phyloP scores from a whole-genome alignment of 1,140 invertebrate species.

The Melipona quadrifasciata region DNA sequence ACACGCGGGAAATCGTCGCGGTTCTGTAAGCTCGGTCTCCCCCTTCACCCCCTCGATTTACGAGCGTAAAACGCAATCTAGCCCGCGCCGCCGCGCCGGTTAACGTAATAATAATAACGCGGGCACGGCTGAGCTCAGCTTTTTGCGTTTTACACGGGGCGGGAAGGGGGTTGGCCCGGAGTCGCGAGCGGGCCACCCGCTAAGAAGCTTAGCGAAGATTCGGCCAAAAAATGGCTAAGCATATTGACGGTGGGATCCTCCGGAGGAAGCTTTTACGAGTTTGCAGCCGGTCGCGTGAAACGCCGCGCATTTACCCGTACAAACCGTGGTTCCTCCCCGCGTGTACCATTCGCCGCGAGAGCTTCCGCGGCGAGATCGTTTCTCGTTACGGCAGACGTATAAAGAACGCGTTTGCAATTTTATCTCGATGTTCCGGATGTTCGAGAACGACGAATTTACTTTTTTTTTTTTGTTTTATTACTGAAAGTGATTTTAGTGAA shows the following conservation, averaged over 20 bases:
- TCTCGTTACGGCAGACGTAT: not conserved
- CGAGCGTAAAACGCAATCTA: slow-evolving; percentile 30
- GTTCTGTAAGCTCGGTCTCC: not conserved
- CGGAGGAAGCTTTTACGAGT: slow-evolving; percentile 46
- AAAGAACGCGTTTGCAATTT: not conserved
- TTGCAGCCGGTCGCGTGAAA: slow-evolving; percentile 44
- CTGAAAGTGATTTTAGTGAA: too few relatives aligned
- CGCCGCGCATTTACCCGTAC: slow-evolving; percentile 5
- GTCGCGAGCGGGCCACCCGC: not conserved
- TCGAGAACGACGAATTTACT: not conserved
- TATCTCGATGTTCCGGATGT: not conserved
- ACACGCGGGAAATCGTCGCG: slow-evolving; percentile 25
- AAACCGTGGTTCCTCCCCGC: not conserved
- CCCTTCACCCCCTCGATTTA: not conserved
- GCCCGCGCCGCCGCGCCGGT: not conserved
- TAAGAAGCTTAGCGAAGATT: slow-evolving; percentile 53
- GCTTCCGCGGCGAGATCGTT: slow-evolving; percentile 12
- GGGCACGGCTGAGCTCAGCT: slow-evolving; percentile 20
- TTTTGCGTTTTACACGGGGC: slow-evolving; percentile 42
- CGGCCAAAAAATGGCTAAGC: slow-evolving; percentile 52
- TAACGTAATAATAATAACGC: slow-evolving; percentile 44
- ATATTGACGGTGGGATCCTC: slow-evolving; percentile 53
- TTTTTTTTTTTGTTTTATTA: too few relatives aligned
- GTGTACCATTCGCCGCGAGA: not conserved
- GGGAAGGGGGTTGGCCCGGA: not conserved